phyloP scores from a whole-genome alignment of 2,888 invertebrate genomes.

The Morpho helenor region DNA sequence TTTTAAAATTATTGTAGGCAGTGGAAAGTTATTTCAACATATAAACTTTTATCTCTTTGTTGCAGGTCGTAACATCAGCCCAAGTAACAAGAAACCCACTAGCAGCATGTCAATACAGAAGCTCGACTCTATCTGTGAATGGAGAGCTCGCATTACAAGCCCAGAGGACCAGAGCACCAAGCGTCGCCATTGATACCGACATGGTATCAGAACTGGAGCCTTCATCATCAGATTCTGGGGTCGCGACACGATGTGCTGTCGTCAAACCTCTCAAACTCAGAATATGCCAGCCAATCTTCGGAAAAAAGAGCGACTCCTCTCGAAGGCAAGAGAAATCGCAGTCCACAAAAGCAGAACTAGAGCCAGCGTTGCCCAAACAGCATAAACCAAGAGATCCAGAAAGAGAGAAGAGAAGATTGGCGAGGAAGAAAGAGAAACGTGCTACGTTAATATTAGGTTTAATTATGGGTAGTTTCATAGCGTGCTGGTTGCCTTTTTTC shows the following conservation, averaged over 20 bases:
- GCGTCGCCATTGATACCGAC: constrained; percentile 92
- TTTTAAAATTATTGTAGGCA: neutral
- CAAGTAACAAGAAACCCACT: constrained; percentile 70
- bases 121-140: constrained; percentile 84
- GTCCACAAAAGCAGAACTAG: constrained; percentile 78
- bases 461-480: constrained; percentile 99
- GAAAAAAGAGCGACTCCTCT: constrained; percentile 82
- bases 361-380: constrained; percentile 84
- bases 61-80: constrained; percentile 65
- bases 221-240: constrained; percentile 94
- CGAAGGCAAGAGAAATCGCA: constrained; percentile 64
- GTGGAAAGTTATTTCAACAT: too few relatives aligned
- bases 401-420: constrained; percentile 94
- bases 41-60: neutral
- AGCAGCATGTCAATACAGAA: constrained; percentile 61
- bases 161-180: constrained; percentile 85
- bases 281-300: constrained; percentile 91
- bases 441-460: constrained; percentile 97
- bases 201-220: constrained; percentile 96
- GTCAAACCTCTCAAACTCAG: constrained; percentile 93
- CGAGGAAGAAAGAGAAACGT: constrained; percentile 96
- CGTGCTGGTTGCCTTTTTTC: constrained; percentile 99
- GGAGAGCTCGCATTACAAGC: constrained; percentile 86
- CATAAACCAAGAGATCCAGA: constrained; percentile 94
- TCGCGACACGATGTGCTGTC: constrained; percentile 93